Evolutionary conservation across 2,113 vertebrate species (phyloP), one percentile per base, ranked within the genome.

Genomic region (Abramis brama): DNA sequence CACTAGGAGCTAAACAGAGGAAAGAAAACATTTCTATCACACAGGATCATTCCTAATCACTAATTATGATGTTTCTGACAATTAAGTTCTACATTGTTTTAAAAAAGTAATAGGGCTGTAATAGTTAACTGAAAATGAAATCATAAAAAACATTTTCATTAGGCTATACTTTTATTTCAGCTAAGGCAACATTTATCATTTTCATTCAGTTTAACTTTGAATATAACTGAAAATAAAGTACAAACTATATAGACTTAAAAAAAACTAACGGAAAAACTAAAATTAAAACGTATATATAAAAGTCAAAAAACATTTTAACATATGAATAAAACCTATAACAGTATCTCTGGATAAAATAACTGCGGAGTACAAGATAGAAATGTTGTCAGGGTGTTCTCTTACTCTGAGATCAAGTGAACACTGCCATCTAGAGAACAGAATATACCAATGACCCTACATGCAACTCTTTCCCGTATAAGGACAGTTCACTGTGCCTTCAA

Each of bases 401-500:
- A 57, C 15, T 25, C 6, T 0, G 36, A 64, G 23, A 82, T 64
- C 12, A 36, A 6, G 80, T 70, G 5, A 70, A 70, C 45, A 70
- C 45, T 13, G 62, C 80, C 80, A 82, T 82, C 80, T 82, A 70
- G 43, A 70, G 80, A 45, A n/a, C 27, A 52, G 70, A 25, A 36
- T 50, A 11, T 30, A 19, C 0, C 21, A 82, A 23, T 52, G 25
- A 70, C 33, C 1, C 6, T 57, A 57, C 25, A 33, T 25, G n/a
- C 74, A 77, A 71, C 36, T 64, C 23, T 25, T 80, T 43, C 10
- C 9, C 19, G n/a, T 21, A n/a, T 1, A 39, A 39, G 30, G 66
- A 36, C 66, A 36, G 19, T 43, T 71, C 4, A 12, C 9, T 0
- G 7, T 19, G 47, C 12, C 47, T 57, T 21, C 52, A 55, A 47